Percentiles rank a stretch among this genome's conserved stretches.
Conservation (phyloP, 2,888 invertebrate species). For the Cataglyphis altisquamis region DNA sequence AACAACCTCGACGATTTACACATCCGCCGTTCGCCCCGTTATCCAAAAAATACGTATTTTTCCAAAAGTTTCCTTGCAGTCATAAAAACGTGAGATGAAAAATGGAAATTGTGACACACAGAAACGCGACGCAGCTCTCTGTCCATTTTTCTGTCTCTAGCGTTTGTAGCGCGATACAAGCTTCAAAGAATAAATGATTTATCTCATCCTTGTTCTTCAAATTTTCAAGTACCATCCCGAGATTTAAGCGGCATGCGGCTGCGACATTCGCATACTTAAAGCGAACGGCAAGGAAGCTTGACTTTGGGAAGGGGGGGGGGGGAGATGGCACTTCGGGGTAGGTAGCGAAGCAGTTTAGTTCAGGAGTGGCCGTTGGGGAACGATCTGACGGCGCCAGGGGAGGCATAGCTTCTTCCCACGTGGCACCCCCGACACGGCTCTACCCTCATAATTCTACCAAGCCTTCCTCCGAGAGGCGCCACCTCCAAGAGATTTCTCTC, state of each 20-base stretch:
- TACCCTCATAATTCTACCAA: slow-evolving; percentile 82
- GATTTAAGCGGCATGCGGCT: slow-evolving; percentile 44
- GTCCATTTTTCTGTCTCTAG: background rate
- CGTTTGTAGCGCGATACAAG: background rate
- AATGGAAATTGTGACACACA: background rate
- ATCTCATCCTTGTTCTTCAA: slow-evolving; percentile 28
- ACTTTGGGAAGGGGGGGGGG: slow-evolving; percentile 10
- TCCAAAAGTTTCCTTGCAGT: background rate
- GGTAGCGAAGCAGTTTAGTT: slow-evolving; percentile 84
- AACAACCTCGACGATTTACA: background rate
- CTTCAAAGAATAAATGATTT: slow-evolving; percentile 3
- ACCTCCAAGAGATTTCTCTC: slow-evolving; percentile 70
- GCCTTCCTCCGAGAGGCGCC: slow-evolving; percentile 72
- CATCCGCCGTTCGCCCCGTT: background rate
- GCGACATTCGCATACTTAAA: slow-evolving; percentile 46
- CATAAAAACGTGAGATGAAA: slow-evolving; percentile 5
- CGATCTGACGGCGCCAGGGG: slow-evolving; percentile 84
- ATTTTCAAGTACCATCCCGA: slow-evolving; percentile 38
- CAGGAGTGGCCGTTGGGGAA: slow-evolving; percentile 85
- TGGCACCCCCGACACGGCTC: slow-evolving; percentile 80
- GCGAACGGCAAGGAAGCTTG: slow-evolving; percentile 58
- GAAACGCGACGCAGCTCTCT: background rate
- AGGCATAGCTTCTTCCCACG: slow-evolving; percentile 85
- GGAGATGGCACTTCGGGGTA: slow-evolving; percentile 63
- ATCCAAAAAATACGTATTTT: background rate